Conservation (phyloP, 2,888 invertebrate genomes). For the Hypomecis punctinalis region DNA sequence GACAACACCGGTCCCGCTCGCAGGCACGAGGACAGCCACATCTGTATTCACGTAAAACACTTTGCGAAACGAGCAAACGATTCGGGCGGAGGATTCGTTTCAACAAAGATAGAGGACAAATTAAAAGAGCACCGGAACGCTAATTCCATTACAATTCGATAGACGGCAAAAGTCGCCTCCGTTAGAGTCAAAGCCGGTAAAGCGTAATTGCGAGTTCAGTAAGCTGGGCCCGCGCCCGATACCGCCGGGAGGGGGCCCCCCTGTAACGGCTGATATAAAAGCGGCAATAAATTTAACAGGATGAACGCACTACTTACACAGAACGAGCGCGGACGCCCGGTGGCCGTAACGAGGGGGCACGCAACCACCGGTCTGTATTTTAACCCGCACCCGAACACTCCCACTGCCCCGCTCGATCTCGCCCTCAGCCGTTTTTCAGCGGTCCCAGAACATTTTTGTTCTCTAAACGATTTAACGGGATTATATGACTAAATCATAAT, state of each 20-base stretch:
- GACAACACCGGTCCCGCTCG: background rate
- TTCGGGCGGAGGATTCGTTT: constrained; percentile 69
- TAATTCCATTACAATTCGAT: constrained; percentile 85
- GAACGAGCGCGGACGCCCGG: constrained; percentile 72
- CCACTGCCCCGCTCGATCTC: constrained; percentile 33
- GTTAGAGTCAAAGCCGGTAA: constrained; percentile 81
- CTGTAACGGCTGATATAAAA: constrained; percentile 84
- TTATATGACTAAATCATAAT: constrained; percentile 40
- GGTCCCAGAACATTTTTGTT: constrained; percentile 54
- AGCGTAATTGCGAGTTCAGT: constrained; percentile 84
- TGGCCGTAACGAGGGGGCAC: constrained; percentile 77
- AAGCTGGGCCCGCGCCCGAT: constrained; percentile 82
- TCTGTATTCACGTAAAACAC: constrained; percentile 40
- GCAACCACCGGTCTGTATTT: constrained; percentile 68
- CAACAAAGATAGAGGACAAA: constrained; percentile 75
- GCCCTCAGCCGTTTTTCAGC: constrained; percentile 54
- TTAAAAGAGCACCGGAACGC: constrained; percentile 82
- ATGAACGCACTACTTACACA: constrained; percentile 84
- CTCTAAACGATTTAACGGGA: constrained; percentile 57
- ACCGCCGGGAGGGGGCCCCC: constrained; percentile 82
- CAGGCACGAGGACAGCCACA: constrained; percentile 29
- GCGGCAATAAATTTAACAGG: constrained; percentile 85
- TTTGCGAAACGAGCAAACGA: constrained; percentile 51
- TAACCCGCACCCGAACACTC: constrained; percentile 52
- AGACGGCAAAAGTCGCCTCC: constrained; percentile 82